Percentiles rank a stretch among this genome's conserved stretches.
phyloP scores from a whole-genome alignment of 2,113 vertebrate genomes.

The Bujurquina vittata region DNA sequence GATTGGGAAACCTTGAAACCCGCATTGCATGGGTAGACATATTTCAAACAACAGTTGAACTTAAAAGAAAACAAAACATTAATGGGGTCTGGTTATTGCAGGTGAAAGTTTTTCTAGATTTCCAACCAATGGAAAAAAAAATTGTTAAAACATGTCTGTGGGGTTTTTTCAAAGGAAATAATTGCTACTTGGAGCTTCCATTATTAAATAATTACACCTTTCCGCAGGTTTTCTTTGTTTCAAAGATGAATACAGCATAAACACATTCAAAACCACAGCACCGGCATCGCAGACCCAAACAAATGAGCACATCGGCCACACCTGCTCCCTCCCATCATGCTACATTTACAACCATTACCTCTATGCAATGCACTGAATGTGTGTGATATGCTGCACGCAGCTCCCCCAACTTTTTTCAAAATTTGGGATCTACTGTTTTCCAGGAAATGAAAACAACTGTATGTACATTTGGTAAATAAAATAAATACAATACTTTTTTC shows the following conservation, averaged over 20 bases:
- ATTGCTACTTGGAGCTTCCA: fast-evolving
- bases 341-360: background rate
- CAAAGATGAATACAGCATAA: background rate
- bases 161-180: background rate
- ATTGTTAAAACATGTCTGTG: too few species aligned
- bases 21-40: background rate
- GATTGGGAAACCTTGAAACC: background rate
- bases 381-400: background rate
- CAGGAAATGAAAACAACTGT: too few species aligned
- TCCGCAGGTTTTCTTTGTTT: background rate
- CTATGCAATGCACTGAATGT: background rate
- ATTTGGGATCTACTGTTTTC: too few species aligned
- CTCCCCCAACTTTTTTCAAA: too few species aligned
- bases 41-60: background rate
- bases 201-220: background rate
- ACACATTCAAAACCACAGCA: background rate
- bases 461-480: too few species aligned
- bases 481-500: too few species aligned
- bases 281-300: background rate
- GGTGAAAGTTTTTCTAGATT: background rate
- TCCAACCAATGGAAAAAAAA: too few species aligned
- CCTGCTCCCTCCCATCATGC: background rate
- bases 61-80: background rate
- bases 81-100: background rate
- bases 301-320: background rate